Conservation (phyloP, 1,140 invertebrate species). For the Cyclargus thomasi region DNA sequence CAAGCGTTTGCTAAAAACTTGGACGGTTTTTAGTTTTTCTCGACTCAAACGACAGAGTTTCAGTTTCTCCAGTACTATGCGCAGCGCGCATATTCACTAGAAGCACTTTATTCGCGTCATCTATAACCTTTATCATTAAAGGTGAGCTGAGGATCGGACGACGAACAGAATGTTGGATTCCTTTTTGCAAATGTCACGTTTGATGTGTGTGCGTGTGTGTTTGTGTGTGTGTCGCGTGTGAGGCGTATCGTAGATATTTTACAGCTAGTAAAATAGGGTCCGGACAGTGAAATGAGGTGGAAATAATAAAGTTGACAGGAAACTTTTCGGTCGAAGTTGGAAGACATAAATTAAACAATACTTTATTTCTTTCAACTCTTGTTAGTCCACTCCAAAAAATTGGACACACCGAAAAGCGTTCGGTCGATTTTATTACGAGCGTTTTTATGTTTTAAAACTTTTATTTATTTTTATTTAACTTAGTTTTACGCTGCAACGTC, state of each 20-base stretch:
- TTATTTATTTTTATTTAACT: constrained; percentile 34
- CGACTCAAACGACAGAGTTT: constrained; percentile 9
- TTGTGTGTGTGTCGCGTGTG: constrained; percentile 29
- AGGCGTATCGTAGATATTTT: constrained; percentile 47
- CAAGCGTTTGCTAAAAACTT: background rate
- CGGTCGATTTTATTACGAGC: constrained; percentile 3
- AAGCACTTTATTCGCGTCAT: constrained; percentile 29
- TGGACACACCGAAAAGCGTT: background rate
- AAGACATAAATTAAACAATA: background rate
- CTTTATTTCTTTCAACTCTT: background rate
- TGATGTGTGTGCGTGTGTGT: constrained; percentile 26
- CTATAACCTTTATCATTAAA: constrained; percentile 29
- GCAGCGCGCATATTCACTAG: constrained; percentile 18
- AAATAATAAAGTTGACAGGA: background rate
- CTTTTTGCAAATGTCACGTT: constrained; percentile 35
- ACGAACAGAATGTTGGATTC: constrained; percentile 45
- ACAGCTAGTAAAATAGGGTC: constrained; percentile 30
- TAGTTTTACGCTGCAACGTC: constrained; percentile 31
- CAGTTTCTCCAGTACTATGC: background rate
- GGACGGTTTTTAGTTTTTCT: background rate
- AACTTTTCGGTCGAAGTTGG: background rate
- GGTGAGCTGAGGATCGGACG: constrained; percentile 32
- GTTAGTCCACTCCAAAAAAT: background rate
- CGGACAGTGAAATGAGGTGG: background rate
- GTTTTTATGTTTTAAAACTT: constrained; percentile 16